A percentile compares a stretch with the other conserved stretches of the same genome.
phyloP scores from a whole-genome alignment of 1,140 invertebrate species.

The Ceratoteleas bidentatus region DNA sequence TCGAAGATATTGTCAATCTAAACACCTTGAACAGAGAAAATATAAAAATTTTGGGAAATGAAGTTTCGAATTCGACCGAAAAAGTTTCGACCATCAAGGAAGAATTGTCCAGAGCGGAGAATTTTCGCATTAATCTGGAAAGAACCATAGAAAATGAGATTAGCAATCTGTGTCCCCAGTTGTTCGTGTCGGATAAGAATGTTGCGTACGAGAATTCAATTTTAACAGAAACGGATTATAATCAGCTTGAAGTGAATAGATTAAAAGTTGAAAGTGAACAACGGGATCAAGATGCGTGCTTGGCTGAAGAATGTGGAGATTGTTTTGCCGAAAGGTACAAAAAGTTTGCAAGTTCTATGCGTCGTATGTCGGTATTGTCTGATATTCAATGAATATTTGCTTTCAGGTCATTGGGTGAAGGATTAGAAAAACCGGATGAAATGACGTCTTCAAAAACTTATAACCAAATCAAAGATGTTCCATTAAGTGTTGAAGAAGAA shows the following conservation, averaged over 20 bases:
- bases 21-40: constrained; percentile 65
- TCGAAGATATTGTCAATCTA: constrained; percentile 39
- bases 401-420: no score
- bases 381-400: no score
- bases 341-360: constrained; percentile 39
- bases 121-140: constrained; percentile 64
- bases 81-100: constrained; percentile 63
- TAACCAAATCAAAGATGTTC: no score
- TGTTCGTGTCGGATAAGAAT: constrained; percentile 67
- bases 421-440: no score
- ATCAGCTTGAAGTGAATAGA: constrained; percentile 58
- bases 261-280: constrained; percentile 66
- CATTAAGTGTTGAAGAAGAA: no score
- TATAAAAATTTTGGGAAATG: constrained; percentile 56
- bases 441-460: no score
- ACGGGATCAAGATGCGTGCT: constrained; percentile 65
- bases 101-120: constrained; percentile 62
- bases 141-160: constrained; percentile 63
- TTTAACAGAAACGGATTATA: constrained; percentile 52
- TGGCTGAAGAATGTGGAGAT: constrained; percentile 67
- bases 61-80: constrained; percentile 58
- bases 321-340: constrained; percentile 50
- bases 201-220: constrained; percentile 64
- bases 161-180: constrained; percentile 54
- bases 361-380: no score